Conservation (phyloP, 2,888 invertebrate species). For the Gerris lacustris region DNA sequence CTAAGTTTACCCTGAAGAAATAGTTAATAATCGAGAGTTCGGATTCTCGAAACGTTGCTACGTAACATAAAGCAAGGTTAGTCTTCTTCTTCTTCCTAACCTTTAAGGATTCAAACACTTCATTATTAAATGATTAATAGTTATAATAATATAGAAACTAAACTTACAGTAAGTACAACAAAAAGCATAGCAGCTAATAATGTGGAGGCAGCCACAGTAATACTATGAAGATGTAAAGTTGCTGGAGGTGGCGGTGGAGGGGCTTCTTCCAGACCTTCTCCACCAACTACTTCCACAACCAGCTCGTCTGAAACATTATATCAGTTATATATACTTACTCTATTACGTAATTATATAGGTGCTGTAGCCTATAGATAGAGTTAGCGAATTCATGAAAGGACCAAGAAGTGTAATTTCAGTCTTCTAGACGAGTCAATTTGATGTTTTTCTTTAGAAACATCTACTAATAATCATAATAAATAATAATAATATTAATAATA, state of each 20-base stretch:
- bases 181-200: constrained; percentile 61
- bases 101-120: too few relatives aligned
- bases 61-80: too few relatives aligned
- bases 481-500: too few relatives aligned
- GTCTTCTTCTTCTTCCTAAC: too few relatives aligned
- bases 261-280: constrained; percentile 32
- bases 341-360: not conserved
- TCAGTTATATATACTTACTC: not conserved
- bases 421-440: too few relatives aligned
- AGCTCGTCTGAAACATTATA: constrained; percentile 49
- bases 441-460: too few relatives aligned
- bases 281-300: constrained; percentile 48
- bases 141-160: too few relatives aligned
- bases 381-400: not conserved
- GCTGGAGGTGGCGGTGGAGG: constrained; percentile 35
- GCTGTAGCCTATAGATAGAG: not conserved
- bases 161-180: constrained; percentile 55
- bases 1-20: too few relatives aligned
- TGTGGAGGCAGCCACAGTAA: constrained; percentile 66
- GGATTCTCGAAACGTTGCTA: too few relatives aligned
- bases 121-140: too few relatives aligned
- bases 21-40: too few relatives aligned
- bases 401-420: not conserved
- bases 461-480: too few relatives aligned
- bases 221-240: constrained; percentile 53